Evolutionary conservation across 2,797 vertebrate genomes (phyloP).

Genomic region (Esox lucius): DNA sequence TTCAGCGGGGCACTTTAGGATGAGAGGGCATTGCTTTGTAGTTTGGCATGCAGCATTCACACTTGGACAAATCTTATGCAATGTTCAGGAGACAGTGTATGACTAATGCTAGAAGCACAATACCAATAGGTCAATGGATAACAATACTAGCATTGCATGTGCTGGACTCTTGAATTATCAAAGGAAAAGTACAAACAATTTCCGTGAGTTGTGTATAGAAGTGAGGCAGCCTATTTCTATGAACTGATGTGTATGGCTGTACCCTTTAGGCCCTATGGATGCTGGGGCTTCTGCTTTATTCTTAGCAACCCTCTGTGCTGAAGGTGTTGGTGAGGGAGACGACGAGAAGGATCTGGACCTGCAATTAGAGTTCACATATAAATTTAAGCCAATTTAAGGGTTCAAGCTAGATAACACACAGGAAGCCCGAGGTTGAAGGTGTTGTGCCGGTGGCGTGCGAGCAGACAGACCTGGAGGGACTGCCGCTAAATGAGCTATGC

Average conservation of each 20-base stretch:
- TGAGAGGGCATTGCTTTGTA: slow-evolving; percentile 25
- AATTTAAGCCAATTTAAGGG: not conserved
- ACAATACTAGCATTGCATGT: not conserved
- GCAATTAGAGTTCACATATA: not conserved
- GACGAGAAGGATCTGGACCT: slow-evolving; percentile 79
- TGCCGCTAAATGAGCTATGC: slow-evolving; percentile 94
- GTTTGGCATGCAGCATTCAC: slow-evolving; percentile 27
- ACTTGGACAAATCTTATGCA: not conserved
- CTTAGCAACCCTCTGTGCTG: slow-evolving; percentile 83
- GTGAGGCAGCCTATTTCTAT: not conserved
- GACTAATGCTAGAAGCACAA: not conserved
- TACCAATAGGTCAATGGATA: not conserved
- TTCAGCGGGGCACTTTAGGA: slow-evolving; percentile 61
- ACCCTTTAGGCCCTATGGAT: slow-evolving; percentile 80
- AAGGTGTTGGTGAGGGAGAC: slow-evolving; percentile 82
- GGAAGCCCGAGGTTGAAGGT: not conserved
- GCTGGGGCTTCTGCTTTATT: slow-evolving; percentile 82
- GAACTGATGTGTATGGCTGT: slow-evolving; percentile 34
- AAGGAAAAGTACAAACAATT: not conserved
- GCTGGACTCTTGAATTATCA: not conserved
- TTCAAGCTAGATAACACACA: not conserved
- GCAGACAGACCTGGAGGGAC: slow-evolving; percentile 85
- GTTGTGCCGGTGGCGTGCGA: not conserved
- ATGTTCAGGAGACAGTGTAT: not conserved
- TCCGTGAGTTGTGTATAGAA: not conserved